Evolutionary conservation across 2,113 vertebrate genomes (phyloP).

Genomic region (Calidris pygmaea): DNA sequence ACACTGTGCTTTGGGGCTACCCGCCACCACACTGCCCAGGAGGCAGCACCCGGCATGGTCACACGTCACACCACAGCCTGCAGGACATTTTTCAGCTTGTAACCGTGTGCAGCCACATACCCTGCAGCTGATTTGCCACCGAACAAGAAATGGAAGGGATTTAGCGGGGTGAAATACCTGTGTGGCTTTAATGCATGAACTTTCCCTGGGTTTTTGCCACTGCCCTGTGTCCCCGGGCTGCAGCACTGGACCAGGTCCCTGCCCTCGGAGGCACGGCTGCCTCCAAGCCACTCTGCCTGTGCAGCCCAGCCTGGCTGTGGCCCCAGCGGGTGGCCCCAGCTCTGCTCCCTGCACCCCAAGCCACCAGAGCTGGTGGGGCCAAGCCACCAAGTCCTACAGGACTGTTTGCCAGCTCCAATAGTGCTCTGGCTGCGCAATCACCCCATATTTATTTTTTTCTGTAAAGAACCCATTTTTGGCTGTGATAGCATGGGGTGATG

Average conservation of each 20-base stretch:
- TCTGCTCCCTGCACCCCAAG: neutral
- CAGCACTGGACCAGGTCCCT: neutral
- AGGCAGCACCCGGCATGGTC: neutral
- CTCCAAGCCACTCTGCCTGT: neutral
- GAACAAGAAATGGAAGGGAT: neutral
- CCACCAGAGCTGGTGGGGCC: neutral
- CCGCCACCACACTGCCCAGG: neutral
- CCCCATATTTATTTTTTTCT: neutral
- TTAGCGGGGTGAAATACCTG: neutral
- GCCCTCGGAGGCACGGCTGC: neutral
- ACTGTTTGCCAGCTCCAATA: neutral
- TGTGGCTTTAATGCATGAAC: neutral
- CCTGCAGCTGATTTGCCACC: neutral
- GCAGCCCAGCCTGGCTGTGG: neutral
- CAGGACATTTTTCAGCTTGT: neutral
- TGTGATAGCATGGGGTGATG: neutral
- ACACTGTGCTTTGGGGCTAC: neutral
- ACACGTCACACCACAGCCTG: neutral
- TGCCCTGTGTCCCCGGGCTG: neutral
- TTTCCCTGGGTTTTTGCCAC: neutral
- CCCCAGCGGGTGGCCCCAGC: neutral
- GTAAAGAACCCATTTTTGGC: neutral
- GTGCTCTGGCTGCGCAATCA: neutral
- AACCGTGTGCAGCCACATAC: neutral
- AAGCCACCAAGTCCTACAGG: neutral